Evolutionary conservation across 2,797 vertebrate genomes (phyloP).

Genomic region (Nyctalus aviator): DNA sequence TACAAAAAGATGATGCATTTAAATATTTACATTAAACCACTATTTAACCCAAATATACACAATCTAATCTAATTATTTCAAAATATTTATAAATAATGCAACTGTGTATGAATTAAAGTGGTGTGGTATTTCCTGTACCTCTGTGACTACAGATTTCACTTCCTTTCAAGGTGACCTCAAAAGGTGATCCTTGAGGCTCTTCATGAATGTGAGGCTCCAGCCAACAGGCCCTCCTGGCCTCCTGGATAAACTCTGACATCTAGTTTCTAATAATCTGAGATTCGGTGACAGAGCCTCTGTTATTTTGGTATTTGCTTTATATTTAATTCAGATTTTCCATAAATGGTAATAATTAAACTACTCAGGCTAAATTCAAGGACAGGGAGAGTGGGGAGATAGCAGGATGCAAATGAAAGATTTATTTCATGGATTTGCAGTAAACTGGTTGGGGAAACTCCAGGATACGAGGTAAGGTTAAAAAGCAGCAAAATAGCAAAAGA

Average conservation of each 20-base stretch:
- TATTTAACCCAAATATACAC: conserved; percentile 8
- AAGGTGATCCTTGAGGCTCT: not conserved
- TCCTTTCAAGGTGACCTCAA: not conserved
- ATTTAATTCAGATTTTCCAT: not conserved
- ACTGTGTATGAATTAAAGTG: not conserved
- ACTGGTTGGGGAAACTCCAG: not conserved
- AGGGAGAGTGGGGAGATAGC: not conserved
- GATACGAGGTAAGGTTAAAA: not conserved
- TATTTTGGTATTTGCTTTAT: not conserved
- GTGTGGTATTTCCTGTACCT: not conserved
- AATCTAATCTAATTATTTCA: conserved; percentile 6
- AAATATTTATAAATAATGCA: not conserved
- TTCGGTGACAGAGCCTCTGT: not conserved
- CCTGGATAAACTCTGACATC: not conserved
- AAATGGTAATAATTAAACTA: conserved; percentile 41
- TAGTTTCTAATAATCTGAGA: conserved; percentile 30
- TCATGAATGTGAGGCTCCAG: not conserved
- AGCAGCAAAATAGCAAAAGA: not conserved
- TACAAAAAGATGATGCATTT: not conserved
- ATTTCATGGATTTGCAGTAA: not conserved
- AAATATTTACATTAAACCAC: conserved; percentile 39
- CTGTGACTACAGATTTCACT: not conserved
- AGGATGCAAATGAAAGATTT: not conserved
- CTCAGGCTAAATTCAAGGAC: not conserved
- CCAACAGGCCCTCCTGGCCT: not conserved